Conservation (phyloP, 2,113 vertebrate species). For the Cromileptes altivelis region DNA sequence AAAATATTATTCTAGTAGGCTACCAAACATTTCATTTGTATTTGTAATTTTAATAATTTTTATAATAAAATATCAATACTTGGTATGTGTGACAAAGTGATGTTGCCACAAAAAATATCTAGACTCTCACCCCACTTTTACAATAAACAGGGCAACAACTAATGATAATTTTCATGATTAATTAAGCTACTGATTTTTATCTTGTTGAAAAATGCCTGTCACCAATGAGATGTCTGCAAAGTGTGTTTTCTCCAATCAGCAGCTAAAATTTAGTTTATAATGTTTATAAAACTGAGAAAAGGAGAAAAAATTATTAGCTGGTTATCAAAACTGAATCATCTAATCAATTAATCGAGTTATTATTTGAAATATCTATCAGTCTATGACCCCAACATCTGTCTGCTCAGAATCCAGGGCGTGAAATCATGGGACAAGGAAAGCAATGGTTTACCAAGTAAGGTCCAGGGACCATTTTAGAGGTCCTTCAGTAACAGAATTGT, state of each 20-base stretch:
- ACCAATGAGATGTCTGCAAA: neutral
- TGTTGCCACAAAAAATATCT: too few species aligned
- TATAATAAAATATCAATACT: too few species aligned
- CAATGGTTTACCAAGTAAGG: constrained; percentile 23
- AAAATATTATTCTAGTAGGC: too few species aligned
- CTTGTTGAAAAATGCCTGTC: neutral
- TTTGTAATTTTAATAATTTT: too few species aligned
- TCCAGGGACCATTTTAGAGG: neutral
- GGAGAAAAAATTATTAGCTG: neutral
- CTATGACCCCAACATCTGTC: neutral
- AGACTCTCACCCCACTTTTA: neutral
- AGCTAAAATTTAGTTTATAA: neutral
- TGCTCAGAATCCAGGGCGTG: neutral
- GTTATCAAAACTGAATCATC: neutral
- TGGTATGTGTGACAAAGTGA: too few species aligned
- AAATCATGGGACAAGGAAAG: neutral
- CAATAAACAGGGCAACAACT: neutral
- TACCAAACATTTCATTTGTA: too few species aligned
- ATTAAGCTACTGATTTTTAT: neutral
- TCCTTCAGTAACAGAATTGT: neutral
- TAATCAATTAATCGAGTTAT: neutral
- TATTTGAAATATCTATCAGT: neutral
- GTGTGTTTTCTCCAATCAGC: neutral
- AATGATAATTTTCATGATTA: neutral
- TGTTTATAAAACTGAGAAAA: neutral